phyloP scores from a whole-genome alignment of 2,888 invertebrate species.

The Leptothorax acervorum region DNA sequence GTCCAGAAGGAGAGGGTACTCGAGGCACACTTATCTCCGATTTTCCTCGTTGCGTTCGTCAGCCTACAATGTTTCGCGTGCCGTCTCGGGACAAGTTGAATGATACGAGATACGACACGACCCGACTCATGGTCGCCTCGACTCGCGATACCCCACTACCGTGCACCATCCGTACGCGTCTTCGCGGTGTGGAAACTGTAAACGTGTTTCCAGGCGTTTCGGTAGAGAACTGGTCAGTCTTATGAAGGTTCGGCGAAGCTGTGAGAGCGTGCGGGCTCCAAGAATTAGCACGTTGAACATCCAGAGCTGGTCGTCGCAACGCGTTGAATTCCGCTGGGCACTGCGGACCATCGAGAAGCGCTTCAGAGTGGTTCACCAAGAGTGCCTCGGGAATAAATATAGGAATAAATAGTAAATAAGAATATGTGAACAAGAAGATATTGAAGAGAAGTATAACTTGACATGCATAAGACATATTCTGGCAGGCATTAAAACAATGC shows the following conservation, averaged over 20 bases:
- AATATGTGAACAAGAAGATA: not conserved
- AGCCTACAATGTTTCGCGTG: not conserved
- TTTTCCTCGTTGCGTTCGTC: conserved; percentile 22
- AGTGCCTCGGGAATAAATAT: not conserved
- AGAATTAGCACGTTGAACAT: not conserved
- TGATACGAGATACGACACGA: not conserved
- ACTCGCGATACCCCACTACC: conserved; percentile 57
- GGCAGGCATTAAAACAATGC: not conserved
- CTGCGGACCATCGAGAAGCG: not conserved
- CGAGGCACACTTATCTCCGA: not conserved
- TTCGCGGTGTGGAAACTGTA: not conserved
- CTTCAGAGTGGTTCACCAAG: not conserved
- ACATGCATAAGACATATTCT: not conserved
- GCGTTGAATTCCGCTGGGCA: not conserved
- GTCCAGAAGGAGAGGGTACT: not conserved
- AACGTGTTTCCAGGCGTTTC: not conserved
- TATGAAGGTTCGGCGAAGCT: conserved; percentile 13
- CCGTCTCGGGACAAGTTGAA: not conserved
- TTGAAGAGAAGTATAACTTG: not conserved
- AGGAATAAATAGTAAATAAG: not conserved
- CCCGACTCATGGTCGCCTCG: not conserved
- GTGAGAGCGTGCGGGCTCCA: not conserved
- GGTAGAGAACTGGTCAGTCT: conserved; percentile 6
- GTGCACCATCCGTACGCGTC: not conserved
- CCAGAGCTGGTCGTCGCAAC: not conserved